Conservation (phyloP, 2,888 invertebrate genomes). For the Achlya flavicornis region DNA sequence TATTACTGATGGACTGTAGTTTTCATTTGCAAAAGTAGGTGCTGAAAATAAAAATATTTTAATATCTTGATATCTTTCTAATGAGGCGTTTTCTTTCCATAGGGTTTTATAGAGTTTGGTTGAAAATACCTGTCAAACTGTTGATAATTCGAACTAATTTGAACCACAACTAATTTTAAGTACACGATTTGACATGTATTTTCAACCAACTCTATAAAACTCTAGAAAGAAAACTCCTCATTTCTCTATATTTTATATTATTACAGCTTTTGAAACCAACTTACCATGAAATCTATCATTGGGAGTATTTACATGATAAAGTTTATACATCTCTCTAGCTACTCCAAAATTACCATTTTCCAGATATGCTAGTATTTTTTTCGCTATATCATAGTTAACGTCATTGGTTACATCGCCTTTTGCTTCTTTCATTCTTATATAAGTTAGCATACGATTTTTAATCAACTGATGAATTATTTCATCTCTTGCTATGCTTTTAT, state of each 20-base stretch:
- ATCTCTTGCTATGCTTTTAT: slow-evolving; percentile 54
- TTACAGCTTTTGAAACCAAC: slow-evolving; percentile 8
- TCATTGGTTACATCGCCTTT: slow-evolving; percentile 43
- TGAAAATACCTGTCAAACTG: too few species aligned
- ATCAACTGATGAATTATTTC: slow-evolving; percentile 68
- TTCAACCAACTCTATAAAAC: too few species aligned
- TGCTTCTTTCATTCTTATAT: slow-evolving; percentile 54
- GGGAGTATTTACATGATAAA: slow-evolving; percentile 29
- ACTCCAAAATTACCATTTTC: slow-evolving; percentile 57
- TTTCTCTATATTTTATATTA: background rate
- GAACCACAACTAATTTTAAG: too few species aligned
- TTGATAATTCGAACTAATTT: too few species aligned
- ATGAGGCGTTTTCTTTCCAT: too few species aligned
- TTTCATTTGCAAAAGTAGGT: slow-evolving; percentile 17
- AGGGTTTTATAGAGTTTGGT: too few species aligned
- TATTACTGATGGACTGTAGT: slow-evolving; percentile 13
- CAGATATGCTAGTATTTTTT: slow-evolving; percentile 55
- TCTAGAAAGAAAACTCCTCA: too few species aligned
- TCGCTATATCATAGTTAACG: slow-evolving; percentile 61
- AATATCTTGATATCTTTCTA: background rate
- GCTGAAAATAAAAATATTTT: slow-evolving; percentile 21
- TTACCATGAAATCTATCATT: slow-evolving; percentile 23
- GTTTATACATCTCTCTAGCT: slow-evolving; percentile 65
- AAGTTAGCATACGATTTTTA: slow-evolving; percentile 59
- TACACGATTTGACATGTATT: too few species aligned